Evolutionary conservation across 2,888 invertebrate species (phyloP), one percentile per base, ranked within the genome.

Genomic region (Papilio protenor): DNA sequence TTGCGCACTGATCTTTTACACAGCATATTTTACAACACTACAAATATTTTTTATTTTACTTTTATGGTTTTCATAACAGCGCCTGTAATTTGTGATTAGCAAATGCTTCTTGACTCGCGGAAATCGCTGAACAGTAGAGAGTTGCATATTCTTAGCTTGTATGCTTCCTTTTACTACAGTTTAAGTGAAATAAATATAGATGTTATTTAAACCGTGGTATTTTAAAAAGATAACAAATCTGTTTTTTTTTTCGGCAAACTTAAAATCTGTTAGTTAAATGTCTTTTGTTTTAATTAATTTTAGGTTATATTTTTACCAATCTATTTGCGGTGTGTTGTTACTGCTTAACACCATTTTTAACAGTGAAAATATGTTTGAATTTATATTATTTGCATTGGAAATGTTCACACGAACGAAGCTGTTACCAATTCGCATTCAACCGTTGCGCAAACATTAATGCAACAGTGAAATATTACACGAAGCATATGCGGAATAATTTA

Each of bases 401-500:
- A 66, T 75, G 71, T 61, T 45, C 69, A 49, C 45, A 45, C n/a
- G 57, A 40, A 12, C 52, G 33, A n/a, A 55, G 33, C 45, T 73
- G 21, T 55, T 59, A 57, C 45, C n/a, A 45, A 73, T 57, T 57
- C 52, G 40, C 12, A 73, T 73, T 21, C 21, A 70, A 73, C 55
- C 40, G 45, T 73, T 59, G 73, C 33, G 57, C 49, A 73, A 55
- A 73, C 40, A 73, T 66, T 33, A 66, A 66, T 73, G 59, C 40
- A 73, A 57, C 40, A 57, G n/a, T 55, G 49, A 71, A 52, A 73
- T 73, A 57, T 73, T 57, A 57, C 40, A 57, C 40, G 73, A 59
- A 21, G 52, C 55, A 59, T 57, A 73, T 73, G 27, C 23, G 33
- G 59, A 64, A 72, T 75, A 72, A 72, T 78, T 78, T 66, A 16